Evolutionary conservation across 2,888 invertebrate genomes (phyloP).

Genomic region (Aphrophora alni): DNA sequence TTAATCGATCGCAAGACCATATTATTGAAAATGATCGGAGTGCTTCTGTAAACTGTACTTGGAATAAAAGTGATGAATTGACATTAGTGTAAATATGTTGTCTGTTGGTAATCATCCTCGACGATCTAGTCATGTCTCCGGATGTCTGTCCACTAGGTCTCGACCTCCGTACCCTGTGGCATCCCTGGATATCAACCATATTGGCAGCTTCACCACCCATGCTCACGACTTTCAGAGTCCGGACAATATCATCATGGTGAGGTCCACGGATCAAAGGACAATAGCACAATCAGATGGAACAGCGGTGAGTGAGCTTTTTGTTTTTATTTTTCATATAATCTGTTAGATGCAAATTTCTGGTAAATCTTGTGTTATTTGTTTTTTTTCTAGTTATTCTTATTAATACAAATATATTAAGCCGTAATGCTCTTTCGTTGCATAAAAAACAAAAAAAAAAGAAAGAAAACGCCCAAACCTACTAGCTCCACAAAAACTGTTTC

Average conservation of each 20-base stretch:
- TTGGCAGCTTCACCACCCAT: slow-evolving; percentile 50
- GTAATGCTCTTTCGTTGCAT: too few relatives aligned
- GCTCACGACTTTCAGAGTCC: slow-evolving; percentile 53
- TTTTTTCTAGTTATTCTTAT: too few relatives aligned
- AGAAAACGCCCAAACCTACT: too few relatives aligned
- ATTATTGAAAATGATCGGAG: too few relatives aligned
- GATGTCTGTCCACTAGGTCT: slow-evolving; percentile 21
- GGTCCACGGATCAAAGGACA: slow-evolving; percentile 71
- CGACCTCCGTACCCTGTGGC: slow-evolving; percentile 44
- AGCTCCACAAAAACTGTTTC: too few relatives aligned
- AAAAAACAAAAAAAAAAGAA: too few relatives aligned
- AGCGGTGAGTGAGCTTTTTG: slow-evolving; percentile 57
- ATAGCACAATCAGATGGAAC: slow-evolving; percentile 66
- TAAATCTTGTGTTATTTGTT: too few relatives aligned
- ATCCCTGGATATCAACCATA: slow-evolving; percentile 51
- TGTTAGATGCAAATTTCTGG: too few relatives aligned
- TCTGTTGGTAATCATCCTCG: not conserved
- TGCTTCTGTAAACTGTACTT: not conserved
- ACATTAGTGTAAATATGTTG: not conserved
- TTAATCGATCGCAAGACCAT: too few relatives aligned
- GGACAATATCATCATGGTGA: slow-evolving; percentile 65
- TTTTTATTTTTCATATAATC: too few relatives aligned
- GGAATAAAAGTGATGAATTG: not conserved
- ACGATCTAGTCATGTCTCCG: not conserved
- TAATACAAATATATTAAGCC: too few relatives aligned